phyloP scores from a whole-genome alignment of 2,888 invertebrate species.

The Chydorus sphaericus region DNA sequence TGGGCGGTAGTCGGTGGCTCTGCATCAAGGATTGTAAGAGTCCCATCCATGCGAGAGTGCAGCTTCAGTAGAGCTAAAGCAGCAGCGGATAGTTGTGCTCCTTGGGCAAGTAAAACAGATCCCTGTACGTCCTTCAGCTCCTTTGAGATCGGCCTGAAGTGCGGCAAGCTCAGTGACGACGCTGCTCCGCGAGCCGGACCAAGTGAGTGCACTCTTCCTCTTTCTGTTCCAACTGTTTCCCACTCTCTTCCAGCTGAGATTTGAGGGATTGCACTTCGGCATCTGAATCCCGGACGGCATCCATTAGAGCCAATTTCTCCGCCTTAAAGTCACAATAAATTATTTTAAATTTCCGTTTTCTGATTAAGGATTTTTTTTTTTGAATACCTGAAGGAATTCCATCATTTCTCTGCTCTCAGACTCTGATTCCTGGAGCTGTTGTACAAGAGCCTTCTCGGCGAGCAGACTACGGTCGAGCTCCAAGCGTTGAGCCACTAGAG shows the following conservation, averaged over 20 bases:
- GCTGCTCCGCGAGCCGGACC: slow-evolving; percentile 63
- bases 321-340: too few relatives aligned
- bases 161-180: slow-evolving; percentile 52
- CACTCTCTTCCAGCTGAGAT: slow-evolving; percentile 32
- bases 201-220: slow-evolving; percentile 64
- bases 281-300: slow-evolving; percentile 65
- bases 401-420: slow-evolving; percentile 67
- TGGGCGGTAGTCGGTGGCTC: slow-evolving; percentile 57
- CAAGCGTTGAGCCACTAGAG: slow-evolving; percentile 11
- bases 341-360: too few relatives aligned
- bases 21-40: slow-evolving; percentile 54
- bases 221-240: slow-evolving; percentile 43
- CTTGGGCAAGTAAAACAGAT: slow-evolving; percentile 47
- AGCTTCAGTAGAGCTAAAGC: slow-evolving; percentile 48
- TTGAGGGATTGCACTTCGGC: slow-evolving; percentile 30
- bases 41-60: slow-evolving; percentile 48
- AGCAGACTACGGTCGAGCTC: slow-evolving; percentile 37
- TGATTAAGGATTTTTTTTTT: too few relatives aligned
- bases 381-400: slow-evolving; percentile 77
- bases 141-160: slow-evolving; percentile 46
- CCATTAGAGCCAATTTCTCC: slow-evolving; percentile 63
- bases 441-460: slow-evolving; percentile 48
- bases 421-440: slow-evolving; percentile 62
- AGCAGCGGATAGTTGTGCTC: slow-evolving; percentile 50
- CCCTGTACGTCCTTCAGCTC: slow-evolving; percentile 44